Conservation (phyloP, 1,140 invertebrate genomes). For the Heliconius eleuchia region DNA sequence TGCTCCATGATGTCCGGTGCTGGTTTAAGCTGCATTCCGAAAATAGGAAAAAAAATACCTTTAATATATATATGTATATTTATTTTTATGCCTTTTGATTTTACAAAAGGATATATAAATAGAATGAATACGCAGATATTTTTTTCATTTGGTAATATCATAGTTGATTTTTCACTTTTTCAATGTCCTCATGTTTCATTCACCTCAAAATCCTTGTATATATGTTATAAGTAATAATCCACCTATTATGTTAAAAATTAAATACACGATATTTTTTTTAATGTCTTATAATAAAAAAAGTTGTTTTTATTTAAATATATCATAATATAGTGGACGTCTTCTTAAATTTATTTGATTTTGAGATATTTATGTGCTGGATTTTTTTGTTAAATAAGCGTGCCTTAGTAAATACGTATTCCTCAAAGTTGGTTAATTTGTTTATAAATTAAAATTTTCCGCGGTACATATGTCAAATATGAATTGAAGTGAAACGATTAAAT, state of each 20-base stretch:
- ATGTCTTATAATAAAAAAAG: too few species aligned
- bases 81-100: too few species aligned
- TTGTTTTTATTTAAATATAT: neutral
- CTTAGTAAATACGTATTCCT: constrained; percentile 47
- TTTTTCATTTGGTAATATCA: too few species aligned
- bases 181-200: neutral
- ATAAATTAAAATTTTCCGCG: neutral
- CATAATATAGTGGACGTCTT: neutral
- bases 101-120: too few species aligned
- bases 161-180: neutral
- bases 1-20: constrained; percentile 57
- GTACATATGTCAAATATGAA: neutral
- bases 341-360: neutral
- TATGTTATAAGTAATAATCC: neutral
- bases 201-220: neutral
- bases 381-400: constrained; percentile 16
- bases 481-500: constrained; percentile 22
- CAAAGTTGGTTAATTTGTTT: constrained; percentile 63
- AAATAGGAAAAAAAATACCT: constrained; percentile 49
- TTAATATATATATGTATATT: constrained; percentile 19
- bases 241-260: neutral
- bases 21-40: constrained; percentile 77
- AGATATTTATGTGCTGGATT: neutral
- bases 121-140: too few species aligned
- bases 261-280: neutral